phyloP scores from a whole-genome alignment of 2,797 vertebrate species.

The Pyrocephalus nanus region DNA sequence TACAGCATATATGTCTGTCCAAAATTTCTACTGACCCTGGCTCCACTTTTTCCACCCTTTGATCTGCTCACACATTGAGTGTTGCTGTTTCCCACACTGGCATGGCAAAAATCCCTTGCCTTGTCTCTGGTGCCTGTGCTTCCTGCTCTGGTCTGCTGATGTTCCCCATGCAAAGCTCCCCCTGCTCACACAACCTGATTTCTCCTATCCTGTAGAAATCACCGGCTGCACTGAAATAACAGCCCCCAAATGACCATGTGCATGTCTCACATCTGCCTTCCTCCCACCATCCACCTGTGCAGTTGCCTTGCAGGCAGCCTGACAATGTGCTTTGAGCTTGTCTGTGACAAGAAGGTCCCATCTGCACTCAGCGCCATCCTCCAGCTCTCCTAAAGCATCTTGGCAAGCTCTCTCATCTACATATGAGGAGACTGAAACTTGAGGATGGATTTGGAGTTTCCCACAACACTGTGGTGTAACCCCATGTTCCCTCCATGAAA shows the following conservation, averaged over 20 bases:
- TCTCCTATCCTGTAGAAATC: conserved; percentile 69
- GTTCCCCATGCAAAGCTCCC: not conserved
- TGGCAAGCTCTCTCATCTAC: not conserved
- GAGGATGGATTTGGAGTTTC: not conserved
- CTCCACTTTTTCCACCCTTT: not conserved
- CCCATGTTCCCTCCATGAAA: not conserved
- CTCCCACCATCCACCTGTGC: not conserved
- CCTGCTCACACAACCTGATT: conserved; percentile 83
- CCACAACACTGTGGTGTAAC: not conserved
- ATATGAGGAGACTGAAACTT: not conserved
- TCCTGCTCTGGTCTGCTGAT: not conserved
- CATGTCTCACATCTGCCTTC: not conserved
- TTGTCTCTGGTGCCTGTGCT: not conserved
- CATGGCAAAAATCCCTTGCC: not conserved
- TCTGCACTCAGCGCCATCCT: not conserved
- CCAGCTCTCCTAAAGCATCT: not conserved
- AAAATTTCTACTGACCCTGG: not conserved
- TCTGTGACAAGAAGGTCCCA: not conserved
- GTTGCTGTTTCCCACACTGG: not conserved
- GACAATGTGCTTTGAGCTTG: not conserved
- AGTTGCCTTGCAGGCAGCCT: not conserved
- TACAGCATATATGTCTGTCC: not conserved
- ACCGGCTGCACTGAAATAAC: not conserved
- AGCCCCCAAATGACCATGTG: not conserved
- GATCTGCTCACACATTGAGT: not conserved